Base-by-base conservation (phyloP, 2,797 vertebrate genomes). In the Urocyon cinereoargenteus region DNA sequence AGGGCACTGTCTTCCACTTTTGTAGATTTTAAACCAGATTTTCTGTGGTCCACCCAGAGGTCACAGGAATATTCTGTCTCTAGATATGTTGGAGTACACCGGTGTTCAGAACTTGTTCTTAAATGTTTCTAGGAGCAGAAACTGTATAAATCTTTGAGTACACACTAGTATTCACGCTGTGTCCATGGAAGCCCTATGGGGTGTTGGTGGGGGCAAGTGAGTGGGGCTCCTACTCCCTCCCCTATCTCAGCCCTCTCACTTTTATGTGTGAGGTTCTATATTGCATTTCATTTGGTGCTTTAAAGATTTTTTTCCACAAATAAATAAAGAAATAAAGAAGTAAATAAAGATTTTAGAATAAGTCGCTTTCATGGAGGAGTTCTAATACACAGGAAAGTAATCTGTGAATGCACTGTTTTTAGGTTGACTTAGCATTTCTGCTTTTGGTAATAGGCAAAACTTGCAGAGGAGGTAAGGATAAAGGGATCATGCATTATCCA, bases 11-110 rank as follows among this genome's bases (percentile, higher is more conserved):
- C 90, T 96, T 90, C 78, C 8, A 57, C 66, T 96, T 92, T 19
- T 45, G 77, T 77, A 62, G 90, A 96, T 98, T 89, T 96, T 92
- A 94, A 94, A 96, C 53, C 66, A 95, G 92, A 95, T 97, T 91
- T 97, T 83, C 78, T 10, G 36, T 70, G 81, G 93, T 85, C 97
- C 49, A 73, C 66, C 53, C 45, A 95, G 79, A 68, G 92, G 86
- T 96, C 86, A 75, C 51, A 40, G 82, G 55, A 70, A 86, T 78
- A 92, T 83, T 95, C 66, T 72, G 53, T 92, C 68, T 93, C 77
- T 90, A 95, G 93, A 36, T 81, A 96, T 92, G 83, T 93, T 77
- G 75, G 78, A 92, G 64, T 51, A 2, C 64, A 64, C 95, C 78
- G 85, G 5, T 94, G 90, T 53, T 84, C 57, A 62, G 51, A 92